Evolutionary conservation across 2,888 invertebrate species (phyloP).

Genomic region (Acanthococcus lagerstroemiae): DNA sequence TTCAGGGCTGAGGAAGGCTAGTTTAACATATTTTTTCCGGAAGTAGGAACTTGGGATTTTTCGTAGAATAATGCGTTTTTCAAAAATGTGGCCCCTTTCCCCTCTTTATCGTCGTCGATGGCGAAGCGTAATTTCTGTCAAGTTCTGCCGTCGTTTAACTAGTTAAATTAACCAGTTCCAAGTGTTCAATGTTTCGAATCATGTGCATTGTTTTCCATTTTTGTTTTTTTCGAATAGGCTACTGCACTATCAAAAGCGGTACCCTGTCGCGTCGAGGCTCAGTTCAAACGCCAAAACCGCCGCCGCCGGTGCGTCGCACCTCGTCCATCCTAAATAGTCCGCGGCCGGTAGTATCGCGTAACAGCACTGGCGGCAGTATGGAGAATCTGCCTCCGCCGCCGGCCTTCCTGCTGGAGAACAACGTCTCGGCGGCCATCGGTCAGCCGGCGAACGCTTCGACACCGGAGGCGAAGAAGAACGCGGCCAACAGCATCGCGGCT

Average conservation of each 20-base stretch:
- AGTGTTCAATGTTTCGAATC: too few species aligned
- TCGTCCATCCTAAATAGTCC: slow-evolving; percentile 50
- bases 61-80: too few species aligned
- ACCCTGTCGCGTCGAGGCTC: slow-evolving; percentile 50
- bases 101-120: too few species aligned
- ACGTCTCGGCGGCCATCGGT: background rate
- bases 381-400: slow-evolving; percentile 64
- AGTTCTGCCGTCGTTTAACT: too few species aligned
- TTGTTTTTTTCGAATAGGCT: slow-evolving; percentile 19
- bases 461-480: slow-evolving; percentile 26
- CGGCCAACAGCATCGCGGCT: slow-evolving; percentile 33
- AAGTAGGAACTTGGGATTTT: too few species aligned
- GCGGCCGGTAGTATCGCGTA: slow-evolving; percentile 12
- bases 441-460: background rate
- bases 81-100: too few species aligned
- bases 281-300: slow-evolving; percentile 50
- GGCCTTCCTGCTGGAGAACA: slow-evolving; percentile 58
- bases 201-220: too few species aligned
- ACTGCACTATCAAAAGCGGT: slow-evolving; percentile 33
- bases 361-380: slow-evolving; percentile 41
- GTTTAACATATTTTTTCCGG: too few species aligned
- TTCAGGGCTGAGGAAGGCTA: too few species aligned
- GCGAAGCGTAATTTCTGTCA: too few species aligned
- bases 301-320: slow-evolving; percentile 73
- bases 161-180: too few species aligned